Conservation (phyloP, 2,113 vertebrate genomes). For the Diadophis punctatus region DNA sequence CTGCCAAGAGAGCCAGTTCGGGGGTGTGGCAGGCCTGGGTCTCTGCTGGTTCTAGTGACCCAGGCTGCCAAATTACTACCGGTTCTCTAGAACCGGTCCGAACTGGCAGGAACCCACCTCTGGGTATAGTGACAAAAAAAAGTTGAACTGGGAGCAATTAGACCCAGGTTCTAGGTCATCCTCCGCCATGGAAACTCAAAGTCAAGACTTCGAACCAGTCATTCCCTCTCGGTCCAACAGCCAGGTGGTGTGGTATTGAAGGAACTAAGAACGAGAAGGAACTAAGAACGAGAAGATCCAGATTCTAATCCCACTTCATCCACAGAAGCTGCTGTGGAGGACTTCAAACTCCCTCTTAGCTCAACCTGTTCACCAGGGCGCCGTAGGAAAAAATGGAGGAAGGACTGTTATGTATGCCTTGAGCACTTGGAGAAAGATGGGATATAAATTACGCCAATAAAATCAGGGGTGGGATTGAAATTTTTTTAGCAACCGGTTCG, state of each 20-base stretch:
- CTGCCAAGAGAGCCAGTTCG: too few relatives aligned
- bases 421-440: too few relatives aligned
- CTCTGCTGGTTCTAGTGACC: too few relatives aligned
- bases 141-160: not conserved
- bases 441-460: too few relatives aligned
- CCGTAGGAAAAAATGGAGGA: not conserved
- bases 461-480: too few relatives aligned
- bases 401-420: not conserved
- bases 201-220: not conserved
- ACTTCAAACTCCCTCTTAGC: not conserved
- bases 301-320: not conserved
- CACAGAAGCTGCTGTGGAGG: not conserved
- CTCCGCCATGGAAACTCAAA: not conserved
- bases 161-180: not conserved
- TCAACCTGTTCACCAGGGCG: not conserved
- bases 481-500: too few relatives aligned
- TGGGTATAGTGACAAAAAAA: too few relatives aligned
- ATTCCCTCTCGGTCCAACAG: not conserved
- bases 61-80: too few relatives aligned
- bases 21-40: too few relatives aligned
- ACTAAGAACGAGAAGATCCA: not conserved
- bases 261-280: too few relatives aligned
- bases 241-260: not conserved
- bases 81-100: too few relatives aligned
- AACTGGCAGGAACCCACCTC: too few relatives aligned